phyloP scores from a whole-genome alignment of 2,797 vertebrate genomes.

The Alfaro cultratus region DNA sequence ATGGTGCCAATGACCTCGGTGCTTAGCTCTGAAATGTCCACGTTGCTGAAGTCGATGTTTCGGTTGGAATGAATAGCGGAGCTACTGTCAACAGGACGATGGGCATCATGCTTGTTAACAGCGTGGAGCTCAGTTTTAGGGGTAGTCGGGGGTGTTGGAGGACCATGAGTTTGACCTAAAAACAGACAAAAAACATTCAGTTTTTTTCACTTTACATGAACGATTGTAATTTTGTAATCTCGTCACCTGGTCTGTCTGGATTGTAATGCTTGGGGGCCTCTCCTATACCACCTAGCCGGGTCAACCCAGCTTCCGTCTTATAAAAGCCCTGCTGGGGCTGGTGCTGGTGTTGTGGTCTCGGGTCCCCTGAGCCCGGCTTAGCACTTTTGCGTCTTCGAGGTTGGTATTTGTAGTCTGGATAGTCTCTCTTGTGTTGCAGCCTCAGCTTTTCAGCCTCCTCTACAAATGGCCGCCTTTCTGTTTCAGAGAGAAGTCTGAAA shows the following conservation, averaged over 20 bases:
- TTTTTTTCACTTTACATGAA: background rate
- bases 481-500: constrained; percentile 87
- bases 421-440: constrained; percentile 92
- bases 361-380: constrained; percentile 83
- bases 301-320: constrained; percentile 64
- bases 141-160: constrained; percentile 90
- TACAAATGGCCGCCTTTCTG: constrained; percentile 89
- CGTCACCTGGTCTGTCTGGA: constrained; percentile 76
- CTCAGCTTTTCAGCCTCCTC: constrained; percentile 90
- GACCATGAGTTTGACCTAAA: constrained; percentile 87
- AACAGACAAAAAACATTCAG: background rate
- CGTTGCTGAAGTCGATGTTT: constrained; percentile 94
- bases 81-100: constrained; percentile 74
- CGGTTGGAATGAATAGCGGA: constrained; percentile 60
- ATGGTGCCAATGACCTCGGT: constrained; percentile 92
- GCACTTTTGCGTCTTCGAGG: constrained; percentile 87
- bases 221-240: background rate
- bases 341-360: constrained; percentile 72
- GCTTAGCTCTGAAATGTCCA: constrained; percentile 93
- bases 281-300: constrained; percentile 53
- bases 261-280: constrained; percentile 82
- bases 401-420: constrained; percentile 95
- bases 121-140: constrained; percentile 87
- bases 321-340: constrained; percentile 49
- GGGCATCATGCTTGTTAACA: constrained; percentile 82